Evolutionary conservation across 2,888 invertebrate genomes (phyloP).

Genomic region (Neoascia interrupta): DNA sequence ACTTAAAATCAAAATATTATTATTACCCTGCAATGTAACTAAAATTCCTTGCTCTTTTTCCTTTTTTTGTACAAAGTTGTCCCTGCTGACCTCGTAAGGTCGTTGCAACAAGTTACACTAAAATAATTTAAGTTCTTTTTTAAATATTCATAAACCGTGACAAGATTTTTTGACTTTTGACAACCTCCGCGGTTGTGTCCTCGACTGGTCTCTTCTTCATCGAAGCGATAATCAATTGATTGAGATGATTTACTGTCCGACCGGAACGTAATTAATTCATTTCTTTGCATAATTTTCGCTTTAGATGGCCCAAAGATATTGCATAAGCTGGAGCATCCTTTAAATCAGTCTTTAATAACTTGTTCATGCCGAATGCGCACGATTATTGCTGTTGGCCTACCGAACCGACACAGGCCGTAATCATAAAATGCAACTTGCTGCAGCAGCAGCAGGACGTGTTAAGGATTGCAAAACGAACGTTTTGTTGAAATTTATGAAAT

Average conservation of each 20-base stretch:
- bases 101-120: constrained; percentile 13
- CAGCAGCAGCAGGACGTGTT: not conserved
- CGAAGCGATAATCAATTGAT: constrained; percentile 15
- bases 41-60: too few relatives aligned
- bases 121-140: constrained; percentile 18
- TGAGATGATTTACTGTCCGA: constrained; percentile 1
- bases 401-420: too few relatives aligned
- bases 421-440: not conserved
- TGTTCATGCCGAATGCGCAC: too few relatives aligned
- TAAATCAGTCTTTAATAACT: too few relatives aligned
- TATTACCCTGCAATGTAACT: too few relatives aligned
- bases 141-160: constrained; percentile 19
- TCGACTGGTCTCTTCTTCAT: too few relatives aligned
- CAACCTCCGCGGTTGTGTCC: constrained; percentile 3
- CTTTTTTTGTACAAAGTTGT: constrained; percentile 1
- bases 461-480: not conserved
- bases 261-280: constrained; percentile 8
- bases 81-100: constrained; percentile 8
- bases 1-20: too few relatives aligned
- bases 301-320: constrained; percentile 3
- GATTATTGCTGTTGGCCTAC: too few relatives aligned
- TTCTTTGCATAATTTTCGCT: not conserved
- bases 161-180: not conserved
- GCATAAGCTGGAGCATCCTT: too few relatives aligned
- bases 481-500: constrained; percentile 7